Evolutionary conservation across 2,113 vertebrate genomes (phyloP), one percentile per base, ranked within the genome.

Genomic region (Elephas maximus): DNA sequence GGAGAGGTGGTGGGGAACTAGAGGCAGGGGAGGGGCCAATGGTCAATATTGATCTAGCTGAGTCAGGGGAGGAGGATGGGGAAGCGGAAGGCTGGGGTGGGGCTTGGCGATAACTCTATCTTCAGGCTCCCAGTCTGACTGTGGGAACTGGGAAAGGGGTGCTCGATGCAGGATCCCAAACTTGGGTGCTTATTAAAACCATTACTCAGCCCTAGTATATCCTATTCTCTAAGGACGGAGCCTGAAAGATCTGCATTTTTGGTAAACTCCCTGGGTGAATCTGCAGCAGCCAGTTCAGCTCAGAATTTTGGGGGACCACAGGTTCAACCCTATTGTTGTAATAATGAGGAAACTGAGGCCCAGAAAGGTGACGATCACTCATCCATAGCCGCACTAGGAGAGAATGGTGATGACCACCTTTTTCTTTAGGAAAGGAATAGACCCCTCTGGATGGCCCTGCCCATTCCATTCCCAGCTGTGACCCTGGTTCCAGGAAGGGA

Each of bases 1-100:
- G 45, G 65, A 15, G 62, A 63, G 73, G 60, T 44, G 37, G n/a
- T 17, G 4, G 4, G 53, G 77, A 48, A 30, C 24, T 18, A 30
- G 87, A 81, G 94, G n/a, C 65, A 51, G 33, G 69, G 91, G 86
- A 78, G 51, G 48, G 28, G 12, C 82, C 6, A 1, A 37, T 8
- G 73, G 69, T 96, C 94, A 96, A 73, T 92, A 94, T 90, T 91
- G 91, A 96, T 84, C 45, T 74, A 93, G 48, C 76, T 94, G 86
- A 93, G 80, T 77, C 94, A 74, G 37, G 73, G 60, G 69, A 81
- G 76, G 57, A 26, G n/a, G 83, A 37, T 67, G 51, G 67, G 77
- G 74, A 91, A 96, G 74, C 2, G 0, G 88, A 44, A 73, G 86
- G 69, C 23, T 73, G 69, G 62, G 86, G 82, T 45, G n/a, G 51